These are phyloP conservation scores for Podarcis cretensis DNA, from an alignment of 2,113 vertebrate species.

Conservation along the genomic window DNA sequence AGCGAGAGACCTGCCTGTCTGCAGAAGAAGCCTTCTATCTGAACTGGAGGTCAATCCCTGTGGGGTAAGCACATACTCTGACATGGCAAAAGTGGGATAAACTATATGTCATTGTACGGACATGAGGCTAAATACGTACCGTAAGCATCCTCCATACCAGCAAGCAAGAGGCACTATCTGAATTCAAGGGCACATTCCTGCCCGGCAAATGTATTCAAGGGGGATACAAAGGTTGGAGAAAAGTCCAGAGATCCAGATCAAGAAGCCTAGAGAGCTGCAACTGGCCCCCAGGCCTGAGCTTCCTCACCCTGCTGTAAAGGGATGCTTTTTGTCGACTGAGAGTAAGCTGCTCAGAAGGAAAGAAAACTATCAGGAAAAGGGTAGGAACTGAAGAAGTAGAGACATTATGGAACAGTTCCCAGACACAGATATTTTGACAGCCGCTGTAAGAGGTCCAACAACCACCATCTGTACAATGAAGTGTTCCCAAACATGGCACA, in stretches of 20 bases:
- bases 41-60: neutral
- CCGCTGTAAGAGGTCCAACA: neutral
- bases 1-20: neutral
- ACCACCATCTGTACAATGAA: neutral
- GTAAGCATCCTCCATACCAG: neutral
- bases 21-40: neutral
- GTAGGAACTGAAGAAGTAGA: neutral
- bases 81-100: neutral
- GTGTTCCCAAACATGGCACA: neutral
- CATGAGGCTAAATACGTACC: neutral
- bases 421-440: neutral
- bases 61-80: neutral
- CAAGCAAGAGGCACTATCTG: too few species aligned
- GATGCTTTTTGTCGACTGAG: neutral
- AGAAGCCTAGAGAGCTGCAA: too few species aligned
- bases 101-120: neutral
- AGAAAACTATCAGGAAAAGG: too few species aligned
- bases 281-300: too few species aligned
- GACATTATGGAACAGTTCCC: neutral
- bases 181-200: too few species aligned
- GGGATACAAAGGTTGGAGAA: too few species aligned
- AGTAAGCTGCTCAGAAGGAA: neutral
- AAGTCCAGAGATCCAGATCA: too few species aligned
- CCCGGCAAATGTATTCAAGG: too few species aligned
- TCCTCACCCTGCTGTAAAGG: too few species aligned